Conservation (phyloP, 2,888 invertebrate species). For the Oasisia sp. region DNA sequence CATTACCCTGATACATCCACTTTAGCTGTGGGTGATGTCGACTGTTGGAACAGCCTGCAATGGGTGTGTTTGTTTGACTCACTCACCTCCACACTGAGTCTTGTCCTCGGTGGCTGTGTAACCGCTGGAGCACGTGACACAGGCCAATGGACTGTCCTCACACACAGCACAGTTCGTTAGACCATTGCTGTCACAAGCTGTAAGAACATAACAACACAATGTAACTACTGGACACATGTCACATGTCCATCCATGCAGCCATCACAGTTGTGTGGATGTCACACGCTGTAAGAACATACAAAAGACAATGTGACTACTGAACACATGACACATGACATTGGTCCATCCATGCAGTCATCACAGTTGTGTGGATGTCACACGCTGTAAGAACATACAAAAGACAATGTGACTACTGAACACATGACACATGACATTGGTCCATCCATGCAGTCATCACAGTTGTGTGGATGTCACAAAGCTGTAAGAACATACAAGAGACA, state of each 20-base stretch:
- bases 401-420: too few species aligned
- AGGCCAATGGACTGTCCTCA: slow-evolving; percentile 26
- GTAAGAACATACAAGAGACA: background rate
- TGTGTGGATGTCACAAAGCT: slow-evolving; percentile 17
- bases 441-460: too few species aligned
- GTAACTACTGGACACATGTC: slow-evolving; percentile 29
- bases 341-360: slow-evolving; percentile 27
- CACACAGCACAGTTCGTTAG: slow-evolving; percentile 36
- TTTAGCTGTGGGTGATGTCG: background rate
- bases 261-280: slow-evolving; percentile 31
- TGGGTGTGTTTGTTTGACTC: background rate
- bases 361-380: slow-evolving; percentile 32
- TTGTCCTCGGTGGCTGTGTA: slow-evolving; percentile 29
- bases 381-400: too few species aligned
- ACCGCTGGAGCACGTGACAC: slow-evolving; percentile 33
- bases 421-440: too few species aligned
- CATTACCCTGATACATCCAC: background rate
- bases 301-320: slow-evolving; percentile 26
- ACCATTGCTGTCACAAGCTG: background rate
- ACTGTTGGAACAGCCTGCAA: background rate
- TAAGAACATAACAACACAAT: background rate
- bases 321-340: slow-evolving; percentile 29
- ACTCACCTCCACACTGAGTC: slow-evolving; percentile 35
- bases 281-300: background rate
- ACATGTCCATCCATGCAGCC: slow-evolving; percentile 31